phyloP scores from a whole-genome alignment of 2,888 invertebrate species.

The Chymomyza fuscimana region DNA sequence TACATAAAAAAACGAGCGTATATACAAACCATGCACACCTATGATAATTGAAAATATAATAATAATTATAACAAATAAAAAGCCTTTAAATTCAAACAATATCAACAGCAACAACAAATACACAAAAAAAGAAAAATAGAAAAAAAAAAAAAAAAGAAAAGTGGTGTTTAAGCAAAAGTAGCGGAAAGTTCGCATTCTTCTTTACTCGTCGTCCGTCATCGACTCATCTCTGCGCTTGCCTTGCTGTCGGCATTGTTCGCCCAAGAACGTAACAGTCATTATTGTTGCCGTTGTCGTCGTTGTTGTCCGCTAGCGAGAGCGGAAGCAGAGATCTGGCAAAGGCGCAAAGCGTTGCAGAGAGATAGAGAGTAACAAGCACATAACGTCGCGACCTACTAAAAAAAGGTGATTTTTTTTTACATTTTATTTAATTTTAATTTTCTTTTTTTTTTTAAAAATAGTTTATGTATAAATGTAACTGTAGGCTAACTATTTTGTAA shows the following conservation, averaged over 20 bases:
- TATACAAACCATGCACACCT: no score
- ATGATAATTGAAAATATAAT: slow-evolving; percentile 5
- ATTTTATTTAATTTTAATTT: slow-evolving; percentile 44
- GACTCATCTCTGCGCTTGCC: neutral
- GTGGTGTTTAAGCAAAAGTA: slow-evolving; percentile 34
- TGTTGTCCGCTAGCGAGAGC: no score
- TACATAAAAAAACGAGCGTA: neutral
- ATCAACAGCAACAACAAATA: slow-evolving; percentile 34
- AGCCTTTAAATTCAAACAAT: neutral
- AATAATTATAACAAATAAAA: slow-evolving; percentile 20
- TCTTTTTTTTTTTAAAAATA: slow-evolving; percentile 30
- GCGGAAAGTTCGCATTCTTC: slow-evolving; percentile 43
- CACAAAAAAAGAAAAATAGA: slow-evolving; percentile 4
- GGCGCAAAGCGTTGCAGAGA: slow-evolving; percentile 24
- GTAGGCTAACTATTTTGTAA: slow-evolving; percentile 53
- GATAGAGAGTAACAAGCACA: slow-evolving; percentile 34
- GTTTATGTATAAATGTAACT: slow-evolving; percentile 48
- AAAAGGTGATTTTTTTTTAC: slow-evolving; percentile 66
- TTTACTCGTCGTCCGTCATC: neutral
- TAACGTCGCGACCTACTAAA: slow-evolving; percentile 56
- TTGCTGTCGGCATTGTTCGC: neutral
- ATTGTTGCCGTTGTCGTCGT: neutral
- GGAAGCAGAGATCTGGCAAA: neutral
- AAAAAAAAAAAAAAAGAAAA: slow-evolving; percentile 17
- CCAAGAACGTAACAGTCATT: neutral